Evolutionary conservation across 2,113 vertebrate genomes (phyloP).

Genomic region (Cichladusa arquata): DNA sequence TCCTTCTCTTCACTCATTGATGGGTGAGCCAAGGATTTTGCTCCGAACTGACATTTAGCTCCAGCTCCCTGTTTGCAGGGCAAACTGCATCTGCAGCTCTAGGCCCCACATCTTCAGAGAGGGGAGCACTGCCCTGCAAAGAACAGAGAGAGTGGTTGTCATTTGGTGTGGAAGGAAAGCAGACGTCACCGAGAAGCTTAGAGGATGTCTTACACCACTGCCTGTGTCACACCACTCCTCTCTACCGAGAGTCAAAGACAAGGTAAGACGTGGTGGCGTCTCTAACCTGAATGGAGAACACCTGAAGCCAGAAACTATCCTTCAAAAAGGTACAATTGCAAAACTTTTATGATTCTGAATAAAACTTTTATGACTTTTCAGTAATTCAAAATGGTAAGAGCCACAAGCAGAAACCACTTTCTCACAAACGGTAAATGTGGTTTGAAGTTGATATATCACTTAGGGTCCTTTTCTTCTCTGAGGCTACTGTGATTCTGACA

Average conservation of each 20-base stretch:
- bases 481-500: not conserved
- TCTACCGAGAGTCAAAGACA: not conserved
- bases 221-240: not conserved
- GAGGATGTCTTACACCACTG: not conserved
- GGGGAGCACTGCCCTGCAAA: not conserved
- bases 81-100: not conserved
- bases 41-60: not conserved
- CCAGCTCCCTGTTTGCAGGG: constrained; percentile 11
- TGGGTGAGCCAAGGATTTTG: constrained; percentile 55
- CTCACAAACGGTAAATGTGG: not conserved
- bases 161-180: not conserved
- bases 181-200: rapidly evolving
- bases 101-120: not conserved
- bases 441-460: not conserved
- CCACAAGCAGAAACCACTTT: not conserved
- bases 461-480: not conserved
- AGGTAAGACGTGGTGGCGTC: rapidly evolving
- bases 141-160: not conserved
- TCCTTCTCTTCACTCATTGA: constrained; percentile 1
- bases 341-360: too few relatives aligned
- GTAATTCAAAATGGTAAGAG: not conserved
- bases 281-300: not conserved
- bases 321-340: not conserved
- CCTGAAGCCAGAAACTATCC: not conserved
- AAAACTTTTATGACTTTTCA: not conserved